These are phyloP conservation scores for Callorhinus ursinus DNA, from an alignment of 2,113 vertebrate species.

Conservation along the genomic window DNA sequence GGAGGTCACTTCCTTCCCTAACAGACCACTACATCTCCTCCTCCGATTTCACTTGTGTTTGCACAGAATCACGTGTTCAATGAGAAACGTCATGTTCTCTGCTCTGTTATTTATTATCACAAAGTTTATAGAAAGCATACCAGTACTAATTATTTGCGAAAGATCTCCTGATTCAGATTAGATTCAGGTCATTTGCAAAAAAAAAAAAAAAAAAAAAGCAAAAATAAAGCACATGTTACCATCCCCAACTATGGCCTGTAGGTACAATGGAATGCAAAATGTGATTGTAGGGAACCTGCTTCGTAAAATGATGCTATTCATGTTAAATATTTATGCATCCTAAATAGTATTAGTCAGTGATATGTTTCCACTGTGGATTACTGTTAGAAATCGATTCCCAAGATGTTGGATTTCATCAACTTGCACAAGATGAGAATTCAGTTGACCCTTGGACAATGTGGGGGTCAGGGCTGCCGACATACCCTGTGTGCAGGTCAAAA, in stretches of 20 bases:
- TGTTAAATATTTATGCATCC: accelerated
- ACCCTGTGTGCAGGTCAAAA: neutral
- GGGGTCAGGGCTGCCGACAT: neutral
- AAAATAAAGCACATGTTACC: neutral
- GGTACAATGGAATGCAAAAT: neutral
- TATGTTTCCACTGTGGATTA: too few relatives aligned
- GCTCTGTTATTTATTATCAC: accelerated
- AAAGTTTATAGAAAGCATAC: neutral
- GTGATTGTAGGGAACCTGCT: accelerated
- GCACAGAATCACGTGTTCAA: accelerated
- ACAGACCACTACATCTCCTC: accelerated
- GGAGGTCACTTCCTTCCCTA: slow-evolving; percentile 66
- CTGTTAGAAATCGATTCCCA: accelerated
- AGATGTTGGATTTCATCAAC: neutral
- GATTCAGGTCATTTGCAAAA: neutral
- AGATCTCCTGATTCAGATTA: neutral
- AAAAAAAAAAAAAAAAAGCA: neutral
- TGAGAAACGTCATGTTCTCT: neutral
- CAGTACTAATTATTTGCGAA: neutral
- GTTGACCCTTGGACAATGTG: neutral
- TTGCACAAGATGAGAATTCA: neutral
- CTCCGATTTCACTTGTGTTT: accelerated
- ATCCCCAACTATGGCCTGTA: accelerated
- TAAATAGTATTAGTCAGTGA: accelerated
- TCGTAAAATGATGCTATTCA: too few relatives aligned